These are phyloP conservation scores for Columba janthina DNA, from an alignment of 2,113 vertebrate species.

Conservation along the genomic window DNA sequence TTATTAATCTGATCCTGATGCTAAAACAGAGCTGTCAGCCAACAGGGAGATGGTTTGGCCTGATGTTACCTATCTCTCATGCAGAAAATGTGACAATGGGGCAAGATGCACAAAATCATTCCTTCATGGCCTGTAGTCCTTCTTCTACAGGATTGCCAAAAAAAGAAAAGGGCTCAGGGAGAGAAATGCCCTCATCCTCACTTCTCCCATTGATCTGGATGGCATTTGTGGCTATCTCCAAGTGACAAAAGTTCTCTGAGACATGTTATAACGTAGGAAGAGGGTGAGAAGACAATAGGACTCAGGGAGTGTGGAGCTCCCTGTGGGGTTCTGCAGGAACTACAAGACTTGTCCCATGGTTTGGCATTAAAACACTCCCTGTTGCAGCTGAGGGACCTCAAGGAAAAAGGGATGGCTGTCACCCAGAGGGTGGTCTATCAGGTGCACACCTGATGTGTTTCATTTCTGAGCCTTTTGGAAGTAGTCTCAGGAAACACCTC, in stretches of 20 bases:
- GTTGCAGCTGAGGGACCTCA: background rate
- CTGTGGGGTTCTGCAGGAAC: background rate
- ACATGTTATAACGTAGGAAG: background rate
- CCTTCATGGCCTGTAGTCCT: background rate
- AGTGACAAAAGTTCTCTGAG: background rate
- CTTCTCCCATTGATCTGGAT: background rate
- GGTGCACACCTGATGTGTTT: accelerated
- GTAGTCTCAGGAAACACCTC: background rate
- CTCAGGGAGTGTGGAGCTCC: background rate
- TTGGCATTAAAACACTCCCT: background rate
- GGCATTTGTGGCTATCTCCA: background rate
- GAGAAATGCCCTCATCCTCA: accelerated
- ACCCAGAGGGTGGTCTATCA: background rate
- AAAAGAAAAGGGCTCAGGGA: background rate
- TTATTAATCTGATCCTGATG: background rate
- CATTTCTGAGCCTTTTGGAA: background rate
- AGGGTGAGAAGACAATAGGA: background rate
- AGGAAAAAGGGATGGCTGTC: background rate
- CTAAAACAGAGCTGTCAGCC: background rate
- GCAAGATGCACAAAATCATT: background rate
- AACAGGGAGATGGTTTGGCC: background rate
- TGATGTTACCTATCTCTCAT: background rate
- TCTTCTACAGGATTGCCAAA: background rate
- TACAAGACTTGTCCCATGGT: background rate
- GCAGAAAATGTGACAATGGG: background rate